These are phyloP conservation scores for Drosophila monieri DNA, from an alignment of 2,888 invertebrate genomes.

Conservation along the genomic window DNA sequence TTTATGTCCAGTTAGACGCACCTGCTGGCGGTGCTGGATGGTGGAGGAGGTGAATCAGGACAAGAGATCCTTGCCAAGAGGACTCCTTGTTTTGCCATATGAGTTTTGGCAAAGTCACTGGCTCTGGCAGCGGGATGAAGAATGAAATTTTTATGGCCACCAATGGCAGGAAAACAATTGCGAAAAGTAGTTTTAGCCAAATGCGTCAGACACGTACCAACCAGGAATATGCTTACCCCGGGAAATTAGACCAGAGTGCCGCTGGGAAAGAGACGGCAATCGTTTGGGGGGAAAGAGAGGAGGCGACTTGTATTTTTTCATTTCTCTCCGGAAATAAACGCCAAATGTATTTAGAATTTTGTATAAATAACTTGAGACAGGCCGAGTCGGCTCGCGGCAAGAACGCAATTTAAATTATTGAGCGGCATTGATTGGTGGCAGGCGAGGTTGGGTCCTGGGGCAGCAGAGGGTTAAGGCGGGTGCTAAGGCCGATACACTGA, in stretches of 20 bases:
- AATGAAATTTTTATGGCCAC: conserved; percentile 60
- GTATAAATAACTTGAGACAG: conserved; percentile 35
- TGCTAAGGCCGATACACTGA: conserved; percentile 39
- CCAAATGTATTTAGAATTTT: conserved; percentile 41
- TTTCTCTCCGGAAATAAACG: conserved; percentile 29
- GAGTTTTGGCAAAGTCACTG: conserved; percentile 59
- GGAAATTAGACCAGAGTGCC: conserved; percentile 69
- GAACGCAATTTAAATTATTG: conserved; percentile 69
- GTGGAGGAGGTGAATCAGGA: background rate
- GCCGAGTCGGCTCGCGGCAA: conserved; percentile 8
- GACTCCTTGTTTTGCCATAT: conserved; percentile 64
- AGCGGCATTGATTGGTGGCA: conserved; percentile 64
- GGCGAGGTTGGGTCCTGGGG: background rate
- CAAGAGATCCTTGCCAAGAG: background rate
- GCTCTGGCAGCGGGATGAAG: background rate
- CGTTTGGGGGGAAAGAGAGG: background rate
- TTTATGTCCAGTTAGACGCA: conserved; percentile 77
- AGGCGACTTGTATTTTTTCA: background rate
- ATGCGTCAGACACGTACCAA: conserved; percentile 58
- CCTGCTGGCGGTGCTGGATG: conserved; percentile 47
- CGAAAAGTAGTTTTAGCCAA: conserved; percentile 71
- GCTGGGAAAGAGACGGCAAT: background rate
- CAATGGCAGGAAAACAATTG: conserved; percentile 76
- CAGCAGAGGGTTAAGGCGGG: background rate
- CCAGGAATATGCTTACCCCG: conserved; percentile 63